Evolutionary conservation across 1,140 invertebrate species (phyloP).

Genomic region (Hycleus cichorii): DNA sequence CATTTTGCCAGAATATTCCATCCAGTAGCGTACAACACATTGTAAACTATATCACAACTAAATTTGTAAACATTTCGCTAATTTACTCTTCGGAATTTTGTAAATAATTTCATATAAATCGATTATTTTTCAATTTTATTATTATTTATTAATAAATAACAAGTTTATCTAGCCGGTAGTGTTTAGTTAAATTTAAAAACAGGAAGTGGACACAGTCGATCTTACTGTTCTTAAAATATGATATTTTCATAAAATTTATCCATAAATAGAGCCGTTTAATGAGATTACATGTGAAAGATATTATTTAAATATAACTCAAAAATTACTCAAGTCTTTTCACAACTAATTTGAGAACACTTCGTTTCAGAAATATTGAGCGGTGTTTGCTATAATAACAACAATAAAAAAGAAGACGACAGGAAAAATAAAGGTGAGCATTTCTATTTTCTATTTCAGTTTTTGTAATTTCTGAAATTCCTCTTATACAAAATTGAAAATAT

Average conservation of each 20-base stretch:
- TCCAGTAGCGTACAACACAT: conserved; percentile 12
- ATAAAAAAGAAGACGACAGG: conserved; percentile 68
- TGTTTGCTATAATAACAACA: conserved; percentile 66
- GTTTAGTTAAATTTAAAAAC: too few relatives aligned
- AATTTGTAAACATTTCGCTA: conserved; percentile 5
- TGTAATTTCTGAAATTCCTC: not conserved
- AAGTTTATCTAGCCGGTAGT: too few relatives aligned
- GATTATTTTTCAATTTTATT: too few relatives aligned
- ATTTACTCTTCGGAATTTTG: not conserved
- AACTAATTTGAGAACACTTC: conserved; percentile 29
- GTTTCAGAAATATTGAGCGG: conserved; percentile 79
- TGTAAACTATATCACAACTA: conserved; percentile 5
- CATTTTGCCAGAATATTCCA: conserved; percentile 5
- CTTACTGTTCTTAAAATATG: too few relatives aligned
- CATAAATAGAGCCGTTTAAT: too few relatives aligned
- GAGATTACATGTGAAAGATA: too few relatives aligned
- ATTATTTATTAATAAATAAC: too few relatives aligned
- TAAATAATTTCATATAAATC: too few relatives aligned
- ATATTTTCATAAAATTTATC: too few relatives aligned
- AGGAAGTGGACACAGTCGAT: too few relatives aligned
- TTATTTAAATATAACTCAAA: too few relatives aligned
- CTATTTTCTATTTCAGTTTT: not conserved
- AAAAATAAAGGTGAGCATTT: conserved; percentile 63
- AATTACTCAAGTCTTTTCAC: not conserved
- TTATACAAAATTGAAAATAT: not conserved